Evolutionary conservation across 2,888 invertebrate species (phyloP).

Genomic region (Troglohyphantes excavatus): DNA sequence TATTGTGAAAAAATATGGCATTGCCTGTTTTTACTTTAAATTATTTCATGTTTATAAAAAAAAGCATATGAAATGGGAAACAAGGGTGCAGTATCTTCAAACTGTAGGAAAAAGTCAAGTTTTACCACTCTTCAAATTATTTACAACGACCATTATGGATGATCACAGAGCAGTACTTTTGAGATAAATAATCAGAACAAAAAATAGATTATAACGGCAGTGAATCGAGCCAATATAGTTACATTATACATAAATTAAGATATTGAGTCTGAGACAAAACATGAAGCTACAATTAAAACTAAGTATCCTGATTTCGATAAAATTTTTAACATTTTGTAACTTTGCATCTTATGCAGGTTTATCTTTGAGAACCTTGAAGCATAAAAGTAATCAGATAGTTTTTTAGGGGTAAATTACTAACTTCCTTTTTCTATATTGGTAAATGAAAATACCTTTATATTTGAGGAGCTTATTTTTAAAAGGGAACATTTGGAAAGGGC

Average conservation of each 20-base stretch:
- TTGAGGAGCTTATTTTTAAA: too few relatives aligned
- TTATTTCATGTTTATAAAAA: background rate
- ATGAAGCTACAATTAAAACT: too few relatives aligned
- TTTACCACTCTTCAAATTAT: slow-evolving; percentile 39
- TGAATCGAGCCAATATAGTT: slow-evolving; percentile 7
- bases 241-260: background rate
- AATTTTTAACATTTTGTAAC: background rate
- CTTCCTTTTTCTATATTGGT: too few relatives aligned
- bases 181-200: slow-evolving; percentile 14
- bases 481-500: too few relatives aligned
- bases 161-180: slow-evolving; percentile 29
- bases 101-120: slow-evolving; percentile 27
- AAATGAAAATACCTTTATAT: background rate
- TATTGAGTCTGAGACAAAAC: too few relatives aligned
- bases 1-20: too few relatives aligned
- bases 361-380: background rate
- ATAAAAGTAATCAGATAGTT: too few relatives aligned
- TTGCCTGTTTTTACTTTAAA: too few relatives aligned
- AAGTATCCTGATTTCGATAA: background rate
- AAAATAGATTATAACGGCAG: slow-evolving; percentile 4
- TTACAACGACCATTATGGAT: slow-evolving; percentile 28
- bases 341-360: slow-evolving; percentile 1
- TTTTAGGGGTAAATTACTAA: too few relatives aligned
- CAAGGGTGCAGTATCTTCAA: background rate
- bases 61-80: background rate